Evolutionary conservation across 2,797 vertebrate genomes (phyloP).

Genomic region (Oreortyx pictus): DNA sequence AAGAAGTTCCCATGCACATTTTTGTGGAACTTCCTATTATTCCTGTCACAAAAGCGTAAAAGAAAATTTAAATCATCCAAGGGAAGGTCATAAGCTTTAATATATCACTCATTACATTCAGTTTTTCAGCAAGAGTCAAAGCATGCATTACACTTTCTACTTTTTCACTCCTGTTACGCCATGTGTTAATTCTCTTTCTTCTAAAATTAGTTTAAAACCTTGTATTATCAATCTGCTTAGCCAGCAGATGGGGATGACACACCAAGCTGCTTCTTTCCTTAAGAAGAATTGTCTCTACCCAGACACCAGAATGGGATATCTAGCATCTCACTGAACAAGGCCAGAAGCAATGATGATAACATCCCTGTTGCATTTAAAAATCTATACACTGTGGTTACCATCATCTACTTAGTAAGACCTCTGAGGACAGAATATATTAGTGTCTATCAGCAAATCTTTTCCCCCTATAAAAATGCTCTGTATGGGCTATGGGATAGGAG

Average conservation of each 20-base stretch:
- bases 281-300: background rate
- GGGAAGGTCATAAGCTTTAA: background rate
- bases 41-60: background rate
- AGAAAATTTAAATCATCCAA: background rate
- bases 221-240: background rate
- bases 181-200: background rate
- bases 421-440: background rate
- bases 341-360: background rate
- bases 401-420: background rate
- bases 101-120: background rate
- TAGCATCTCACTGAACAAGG: background rate
- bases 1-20: too few species aligned
- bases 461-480: background rate
- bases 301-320: background rate
- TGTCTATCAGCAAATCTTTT: background rate
- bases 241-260: background rate
- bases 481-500: background rate
- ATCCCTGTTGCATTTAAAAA: background rate
- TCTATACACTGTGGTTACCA: fast-evolving
- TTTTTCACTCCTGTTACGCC: background rate
- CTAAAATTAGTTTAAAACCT: background rate
- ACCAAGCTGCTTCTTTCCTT: background rate
- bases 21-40: background rate
- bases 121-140: background rate
- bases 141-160: fast-evolving